Percentiles rank a stretch among this genome's conserved stretches.
Evolutionary conservation across 2,888 invertebrate genomes (phyloP).

Genomic region (Drosophila neutralis): DNA sequence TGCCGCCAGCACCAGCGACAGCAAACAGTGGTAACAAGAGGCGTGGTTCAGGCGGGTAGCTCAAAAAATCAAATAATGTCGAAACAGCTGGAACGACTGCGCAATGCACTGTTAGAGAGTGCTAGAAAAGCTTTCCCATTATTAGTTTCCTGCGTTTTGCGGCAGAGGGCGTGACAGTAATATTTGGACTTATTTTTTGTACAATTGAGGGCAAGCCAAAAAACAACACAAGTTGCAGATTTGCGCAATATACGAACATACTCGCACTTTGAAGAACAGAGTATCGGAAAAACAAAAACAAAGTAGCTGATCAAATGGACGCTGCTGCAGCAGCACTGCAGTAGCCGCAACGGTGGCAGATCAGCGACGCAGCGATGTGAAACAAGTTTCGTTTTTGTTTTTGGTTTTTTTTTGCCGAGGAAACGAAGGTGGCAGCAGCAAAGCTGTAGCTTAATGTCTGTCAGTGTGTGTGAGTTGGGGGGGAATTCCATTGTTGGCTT

Average conservation of each 20-base stretch:
- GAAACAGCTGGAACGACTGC: constrained; percentile 4
- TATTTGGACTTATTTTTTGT: not conserved
- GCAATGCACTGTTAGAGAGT: not conserved
- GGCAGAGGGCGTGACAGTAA: not conserved
- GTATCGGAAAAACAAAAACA: constrained; percentile 1
- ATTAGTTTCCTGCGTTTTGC: not conserved
- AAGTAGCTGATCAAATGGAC: constrained; percentile 67
- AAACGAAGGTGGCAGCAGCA: constrained; percentile 14
- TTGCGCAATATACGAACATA: not conserved
- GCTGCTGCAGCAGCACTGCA: constrained; percentile 41
- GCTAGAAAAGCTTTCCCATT: not conserved
- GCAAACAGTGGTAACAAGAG: constrained; percentile 37
- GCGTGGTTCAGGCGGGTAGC: constrained; percentile 56
- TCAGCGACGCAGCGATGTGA: constrained; percentile 65
- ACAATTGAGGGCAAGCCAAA: not conserved
- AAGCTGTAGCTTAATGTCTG: constrained; percentile 7
- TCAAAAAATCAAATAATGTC: constrained; percentile 27
- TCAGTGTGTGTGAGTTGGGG: constrained; percentile 14
- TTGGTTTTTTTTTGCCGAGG: constrained; percentile 5
- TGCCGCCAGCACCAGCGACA: constrained; percentile 57
- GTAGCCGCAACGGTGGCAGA: constrained; percentile 41
- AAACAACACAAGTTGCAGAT: not conserved
- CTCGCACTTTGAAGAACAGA: constrained; percentile 1
- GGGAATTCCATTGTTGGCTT: constrained; percentile 58
- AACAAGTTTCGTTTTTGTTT: constrained; percentile 62